Evolutionary conservation across 2,113 vertebrate species (phyloP).

Genomic region (Tapirus terrestris): DNA sequence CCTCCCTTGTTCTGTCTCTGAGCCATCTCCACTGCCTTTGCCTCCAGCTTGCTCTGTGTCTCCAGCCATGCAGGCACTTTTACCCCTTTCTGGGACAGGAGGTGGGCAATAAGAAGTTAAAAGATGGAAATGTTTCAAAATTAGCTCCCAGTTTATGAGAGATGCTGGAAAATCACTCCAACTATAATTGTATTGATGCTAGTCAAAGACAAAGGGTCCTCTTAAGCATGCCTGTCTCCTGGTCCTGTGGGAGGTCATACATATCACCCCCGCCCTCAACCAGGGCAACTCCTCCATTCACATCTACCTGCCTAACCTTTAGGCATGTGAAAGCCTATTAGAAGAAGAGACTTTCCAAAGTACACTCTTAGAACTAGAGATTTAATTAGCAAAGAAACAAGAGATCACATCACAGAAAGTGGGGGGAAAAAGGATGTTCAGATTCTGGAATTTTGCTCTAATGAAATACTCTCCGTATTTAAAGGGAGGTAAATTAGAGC

Average conservation of each 20-base stretch:
- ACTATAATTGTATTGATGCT: not conserved
- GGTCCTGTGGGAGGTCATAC: too few species aligned
- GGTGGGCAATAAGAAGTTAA: not conserved
- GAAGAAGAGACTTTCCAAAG: not conserved
- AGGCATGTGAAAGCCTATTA: not conserved
- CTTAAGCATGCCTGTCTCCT: not conserved
- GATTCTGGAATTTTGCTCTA: not conserved
- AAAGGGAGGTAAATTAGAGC: not conserved
- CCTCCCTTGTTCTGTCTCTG: not conserved
- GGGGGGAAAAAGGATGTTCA: not conserved
- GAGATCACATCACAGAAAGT: not conserved
- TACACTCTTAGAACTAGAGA: not conserved
- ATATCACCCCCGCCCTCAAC: too few species aligned
- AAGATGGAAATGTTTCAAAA: not conserved
- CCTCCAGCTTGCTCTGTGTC: not conserved
- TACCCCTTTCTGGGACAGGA: not conserved
- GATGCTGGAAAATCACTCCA: not conserved
- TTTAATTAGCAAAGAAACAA: not conserved
- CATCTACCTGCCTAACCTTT: not conserved
- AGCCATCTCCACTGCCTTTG: not conserved
- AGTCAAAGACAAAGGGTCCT: too few species aligned
- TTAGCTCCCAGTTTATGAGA: not conserved
- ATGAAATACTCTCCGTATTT: not conserved
- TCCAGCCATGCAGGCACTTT: too few species aligned
- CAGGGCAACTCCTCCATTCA: not conserved